Evolutionary conservation across 2,797 vertebrate species (phyloP).

Genomic region (Pseudomugil tenellus): DNA sequence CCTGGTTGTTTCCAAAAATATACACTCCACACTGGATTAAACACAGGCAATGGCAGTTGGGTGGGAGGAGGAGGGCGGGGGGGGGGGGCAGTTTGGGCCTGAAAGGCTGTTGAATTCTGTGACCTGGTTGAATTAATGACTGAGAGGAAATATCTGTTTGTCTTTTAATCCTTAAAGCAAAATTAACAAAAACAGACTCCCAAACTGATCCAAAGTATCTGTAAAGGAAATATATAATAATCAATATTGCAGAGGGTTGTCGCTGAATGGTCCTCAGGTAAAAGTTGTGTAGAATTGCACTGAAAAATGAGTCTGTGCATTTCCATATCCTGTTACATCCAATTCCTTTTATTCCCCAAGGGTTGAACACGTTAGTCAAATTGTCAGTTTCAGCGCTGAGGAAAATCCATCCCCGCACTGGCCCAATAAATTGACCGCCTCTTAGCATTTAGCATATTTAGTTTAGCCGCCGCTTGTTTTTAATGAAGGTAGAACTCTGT

Average conservation of each 20-base stretch:
- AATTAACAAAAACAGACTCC: too few species aligned
- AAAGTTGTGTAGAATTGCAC: slow-evolving; percentile 1
- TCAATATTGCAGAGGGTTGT: neutral
- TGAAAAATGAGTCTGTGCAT: neutral
- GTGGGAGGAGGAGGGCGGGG: neutral
- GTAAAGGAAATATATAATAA: neutral
- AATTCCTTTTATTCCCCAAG: neutral
- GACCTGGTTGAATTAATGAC: slow-evolving; percentile 16
- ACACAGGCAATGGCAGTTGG: slow-evolving; percentile 15
- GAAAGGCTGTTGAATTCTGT: slow-evolving; percentile 13
- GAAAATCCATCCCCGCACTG: slow-evolving; percentile 18
- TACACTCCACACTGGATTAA: slow-evolving; percentile 40
- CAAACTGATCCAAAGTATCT: neutral
- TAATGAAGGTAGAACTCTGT: slow-evolving; percentile 62
- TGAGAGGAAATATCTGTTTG: neutral
- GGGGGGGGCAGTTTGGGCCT: slow-evolving; percentile 9
- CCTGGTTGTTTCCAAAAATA: slow-evolving; percentile 57
- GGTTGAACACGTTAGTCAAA: slow-evolving; percentile 10
- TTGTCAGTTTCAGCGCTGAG: slow-evolving; percentile 12
- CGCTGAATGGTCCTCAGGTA: neutral
- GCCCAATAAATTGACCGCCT: slow-evolving; percentile 36
- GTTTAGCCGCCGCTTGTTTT: slow-evolving; percentile 55
- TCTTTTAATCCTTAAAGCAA: neutral
- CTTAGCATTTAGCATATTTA: slow-evolving; percentile 52
- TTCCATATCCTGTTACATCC: neutral